Base-by-base conservation (phyloP, 2,888 invertebrate species). In the Ectemnius cavifrons region DNA sequence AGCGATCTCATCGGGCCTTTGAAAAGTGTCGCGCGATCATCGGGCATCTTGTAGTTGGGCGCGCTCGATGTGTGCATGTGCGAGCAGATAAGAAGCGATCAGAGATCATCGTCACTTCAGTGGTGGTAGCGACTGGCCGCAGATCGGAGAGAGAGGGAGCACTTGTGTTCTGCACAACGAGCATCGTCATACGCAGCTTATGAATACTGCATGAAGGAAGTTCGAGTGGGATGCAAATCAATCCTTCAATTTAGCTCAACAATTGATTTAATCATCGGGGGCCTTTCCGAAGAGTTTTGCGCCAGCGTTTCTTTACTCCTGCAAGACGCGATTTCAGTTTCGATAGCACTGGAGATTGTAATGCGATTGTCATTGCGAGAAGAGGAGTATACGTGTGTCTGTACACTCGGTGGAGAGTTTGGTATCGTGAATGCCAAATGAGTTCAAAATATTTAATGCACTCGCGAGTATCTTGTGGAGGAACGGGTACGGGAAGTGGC, bases 1-100 rank as follows among this genome's bases (percentile, higher is more conserved):
- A 78, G 80, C 87, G 87, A 88, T 88, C 86, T 82, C 83, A 84
- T 87, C 83, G 83, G 76, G 75, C 84, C 37, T 79, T 81, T 73
- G 81, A 81, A 81, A 85, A 86, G 85, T 86, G 86, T 86, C 86
- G 85, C 85, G 68, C 80, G 82, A 82, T 84, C 83, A 73, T 37
- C 76, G 70, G 74, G 78, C 75, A 82, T 81, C 74, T 27, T 65
- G 52, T 52, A 52, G n/a, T 13, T 13, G 14, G 52, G 67, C 65
- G 37, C 37, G 70, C 77, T 68, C 81, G 66, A 69, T 71, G 66
- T 57, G 59, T 68, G 61, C 73, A 71, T 71, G 59, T 73, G 71
- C 49, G 69, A 56, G 62, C 60, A 75, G 79, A 76, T 76, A 74
- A 78, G 69, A 69, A 71, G 67, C 63, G 68, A 66, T 63, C 67